Base-by-base conservation (phyloP, 1,140 invertebrate genomes). In the Drosophila ironensis region DNA sequence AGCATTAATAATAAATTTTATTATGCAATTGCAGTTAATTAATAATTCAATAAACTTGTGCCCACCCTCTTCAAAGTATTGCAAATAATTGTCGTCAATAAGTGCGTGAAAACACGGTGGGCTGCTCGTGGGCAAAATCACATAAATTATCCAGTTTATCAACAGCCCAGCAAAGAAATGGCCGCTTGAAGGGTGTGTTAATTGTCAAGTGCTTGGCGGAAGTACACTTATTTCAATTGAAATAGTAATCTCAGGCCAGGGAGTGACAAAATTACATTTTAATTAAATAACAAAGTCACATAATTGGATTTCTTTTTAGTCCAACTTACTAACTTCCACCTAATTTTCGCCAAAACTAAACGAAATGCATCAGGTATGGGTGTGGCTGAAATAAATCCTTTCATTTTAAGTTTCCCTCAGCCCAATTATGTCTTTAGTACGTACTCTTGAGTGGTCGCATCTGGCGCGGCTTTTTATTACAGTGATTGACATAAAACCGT, bases 21-120 rank as follows among this genome's bases (percentile, higher is more conserved):
- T 71, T 33, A 64, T 56, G 69, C 78, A 70, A 82, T 82, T 84
- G 72, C 60, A 84, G 78, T 82, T 84, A 84, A 82, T 82, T 84
- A 82, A 78, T 82, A 84, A 82, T 82, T 77, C 77, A 82, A 82
- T 82, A 78, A 84, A 82, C 63, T 54, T 53, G 45, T 50, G 52
- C 48, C 76, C 37, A 61, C 59, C 63, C 77, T 78, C 73, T 84
- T 78, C 42, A 76, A 73, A 61, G 66, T 73, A 70, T 72, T 73
- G 46, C 33, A 72, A 68, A 73, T 68, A 73, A 78, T 84, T 82
- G 72, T 82, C 63, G 54, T 41, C 53, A 71, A 69, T 69, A 16
- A 51, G 47, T 27, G 42, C 42, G 27, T 20, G 11, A 17, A 27
- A 35, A 20, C 19, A 25, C 28, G 37, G n/a, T n/a, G n/a, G n/a